These are phyloP conservation scores for Lophura nycthemera DNA, from an alignment of 2,113 vertebrate genomes.

Conservation along the genomic window DNA sequence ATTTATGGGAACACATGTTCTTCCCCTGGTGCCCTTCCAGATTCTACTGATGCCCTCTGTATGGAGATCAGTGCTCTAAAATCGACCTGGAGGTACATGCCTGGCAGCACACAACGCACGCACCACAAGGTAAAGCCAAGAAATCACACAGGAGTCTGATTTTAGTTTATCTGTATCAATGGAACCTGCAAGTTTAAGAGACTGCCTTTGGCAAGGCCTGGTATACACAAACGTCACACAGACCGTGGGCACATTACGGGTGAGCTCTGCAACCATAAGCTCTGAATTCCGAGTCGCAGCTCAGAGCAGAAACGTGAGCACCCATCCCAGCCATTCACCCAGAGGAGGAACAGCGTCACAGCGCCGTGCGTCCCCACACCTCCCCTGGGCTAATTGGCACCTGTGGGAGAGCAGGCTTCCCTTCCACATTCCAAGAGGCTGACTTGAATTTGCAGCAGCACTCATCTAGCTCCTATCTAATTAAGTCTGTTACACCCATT, in stretches of 20 bases:
- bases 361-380: neutral
- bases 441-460: conserved; percentile 21
- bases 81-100: accelerated
- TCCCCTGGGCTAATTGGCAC: neutral
- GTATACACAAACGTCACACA: accelerated
- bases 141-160: neutral
- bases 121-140: neutral
- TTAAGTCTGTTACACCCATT: conserved; percentile 46
- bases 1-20: accelerated
- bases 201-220: neutral
- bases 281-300: accelerated
- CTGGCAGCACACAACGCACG: accelerated
- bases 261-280: neutral
- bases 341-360: neutral
- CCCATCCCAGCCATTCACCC: too few relatives aligned
- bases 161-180: neutral
- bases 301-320: neutral
- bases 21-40: neutral
- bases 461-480: neutral
- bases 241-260: accelerated
- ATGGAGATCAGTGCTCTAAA: accelerated
- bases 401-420: neutral
- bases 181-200: neutral
- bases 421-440: conserved; percentile 25
- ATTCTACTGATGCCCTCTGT: accelerated